Evolutionary conservation across 2,797 vertebrate species (phyloP), one percentile per base, ranked within the genome.

Genomic region (Heteromormyrus szaboi): DNA sequence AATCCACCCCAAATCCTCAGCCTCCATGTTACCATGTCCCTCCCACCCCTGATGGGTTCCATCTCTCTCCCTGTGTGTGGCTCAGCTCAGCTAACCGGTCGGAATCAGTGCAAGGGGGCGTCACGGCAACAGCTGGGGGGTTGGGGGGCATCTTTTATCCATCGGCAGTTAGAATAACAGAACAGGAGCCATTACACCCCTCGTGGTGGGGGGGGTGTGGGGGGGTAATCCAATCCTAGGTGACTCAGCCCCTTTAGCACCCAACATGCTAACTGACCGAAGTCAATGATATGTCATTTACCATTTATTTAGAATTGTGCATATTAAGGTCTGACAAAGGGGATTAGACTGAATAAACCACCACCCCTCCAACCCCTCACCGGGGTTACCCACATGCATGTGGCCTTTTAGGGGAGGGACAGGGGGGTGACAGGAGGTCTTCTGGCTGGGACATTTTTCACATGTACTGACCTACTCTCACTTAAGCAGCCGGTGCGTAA

Each of bases 1-100:
- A n/a, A 22, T 44, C 88, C 92, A 89, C 89, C 90, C 87, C 90
- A 54, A n/a, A 62, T 83, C 33, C 65, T 88, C 79, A 92, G 88
- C 87, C 29, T 87, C 88, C 87, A 90, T 87, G 90, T 90, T 90
- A 53, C 87, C 9, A 3, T 25, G 72, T 50, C n/a, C 14, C 29
- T 5, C 48, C 48, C 8, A 4, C 25, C 50, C 84, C n/a, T 83
- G 41, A 6, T 6, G 48, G 22, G 22, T 46, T 85, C 83, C 11
- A 50, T 41, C 46, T 89, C 22, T 17, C 51, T 12, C 3, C 51
- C 65, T 11, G 65, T 3, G 2, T 33, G 29, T 11, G 65, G 11
- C 83, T 53, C 76, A 51, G 46, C n/a, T 48, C n/a, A 25, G 2
- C 1, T 33, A 89, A 87, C 14, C 51, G 46, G 59, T 59, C 7